Evolutionary conservation across 2,797 vertebrate species (phyloP).

Genomic region (Syngnathus rostellatus): DNA sequence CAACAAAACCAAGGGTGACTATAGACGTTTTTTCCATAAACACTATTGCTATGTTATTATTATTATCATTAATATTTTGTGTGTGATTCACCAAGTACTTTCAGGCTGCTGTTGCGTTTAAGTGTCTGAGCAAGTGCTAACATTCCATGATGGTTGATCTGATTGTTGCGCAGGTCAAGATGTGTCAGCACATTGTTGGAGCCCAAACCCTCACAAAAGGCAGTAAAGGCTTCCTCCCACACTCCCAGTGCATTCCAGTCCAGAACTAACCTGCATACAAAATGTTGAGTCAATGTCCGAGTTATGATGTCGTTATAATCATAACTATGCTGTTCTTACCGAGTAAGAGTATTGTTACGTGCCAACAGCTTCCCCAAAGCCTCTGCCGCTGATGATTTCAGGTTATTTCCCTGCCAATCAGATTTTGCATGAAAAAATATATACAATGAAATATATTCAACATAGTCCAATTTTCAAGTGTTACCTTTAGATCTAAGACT

Average conservation of each 20-base stretch:
- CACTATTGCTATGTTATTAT: too few relatives aligned
- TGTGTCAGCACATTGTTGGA: slow-evolving; percentile 66
- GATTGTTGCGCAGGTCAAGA: slow-evolving; percentile 92
- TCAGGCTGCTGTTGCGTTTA: slow-evolving; percentile 69
- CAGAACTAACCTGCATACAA: slow-evolving; percentile 73
- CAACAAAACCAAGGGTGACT: background rate
- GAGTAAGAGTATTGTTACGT: slow-evolving; percentile 78
- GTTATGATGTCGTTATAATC: background rate
- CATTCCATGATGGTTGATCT: slow-evolving; percentile 86
- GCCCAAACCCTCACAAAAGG: slow-evolving; percentile 81
- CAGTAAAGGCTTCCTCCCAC: slow-evolving; percentile 82
- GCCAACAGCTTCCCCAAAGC: slow-evolving; percentile 78
- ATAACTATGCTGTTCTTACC: slow-evolving; percentile 59
- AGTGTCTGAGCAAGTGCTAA: slow-evolving; percentile 78
- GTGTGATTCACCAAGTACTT: slow-evolving; percentile 75
- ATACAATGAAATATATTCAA: background rate
- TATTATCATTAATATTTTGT: background rate
- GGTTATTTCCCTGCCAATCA: slow-evolving; percentile 82
- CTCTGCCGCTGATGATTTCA: slow-evolving; percentile 76
- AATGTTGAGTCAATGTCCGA: background rate
- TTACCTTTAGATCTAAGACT: slow-evolving; percentile 85
- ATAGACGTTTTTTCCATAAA: background rate
- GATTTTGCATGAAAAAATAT: background rate
- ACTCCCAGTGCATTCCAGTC: slow-evolving; percentile 91
- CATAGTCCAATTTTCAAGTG: background rate